Conservation (phyloP, 2,113 vertebrate genomes). For the Hassar affinis region DNA sequence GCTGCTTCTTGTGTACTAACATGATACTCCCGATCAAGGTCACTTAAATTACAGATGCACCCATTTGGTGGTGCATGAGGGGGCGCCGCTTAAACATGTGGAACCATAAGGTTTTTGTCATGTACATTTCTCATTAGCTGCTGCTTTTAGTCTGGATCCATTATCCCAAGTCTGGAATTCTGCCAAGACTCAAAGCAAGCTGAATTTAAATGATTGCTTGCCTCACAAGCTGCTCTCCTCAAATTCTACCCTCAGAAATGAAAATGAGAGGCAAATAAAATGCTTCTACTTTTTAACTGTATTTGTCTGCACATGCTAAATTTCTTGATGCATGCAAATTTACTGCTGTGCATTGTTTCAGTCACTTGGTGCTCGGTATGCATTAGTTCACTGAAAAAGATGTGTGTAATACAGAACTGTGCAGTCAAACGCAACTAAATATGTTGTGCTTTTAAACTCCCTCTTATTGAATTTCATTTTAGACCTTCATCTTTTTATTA, state of each 20-base stretch:
- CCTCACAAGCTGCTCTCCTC: constrained; percentile 33
- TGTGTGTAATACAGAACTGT: constrained; percentile 73
- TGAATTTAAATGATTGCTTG: constrained; percentile 61
- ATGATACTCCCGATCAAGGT: constrained; percentile 27
- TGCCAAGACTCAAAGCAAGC: constrained; percentile 56
- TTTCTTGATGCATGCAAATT: constrained; percentile 12
- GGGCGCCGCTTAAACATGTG: constrained; percentile 46
- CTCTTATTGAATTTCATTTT: constrained; percentile 78
- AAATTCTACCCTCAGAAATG: constrained; percentile 29
- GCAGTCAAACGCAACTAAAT: constrained; percentile 66
- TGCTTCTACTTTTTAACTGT: constrained; percentile 27
- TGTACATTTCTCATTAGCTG: constrained; percentile 64
- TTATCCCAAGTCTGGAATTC: constrained; percentile 58
- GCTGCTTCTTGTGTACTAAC: constrained; percentile 27
- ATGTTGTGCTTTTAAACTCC: constrained; percentile 80
- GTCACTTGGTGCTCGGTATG: background rate
- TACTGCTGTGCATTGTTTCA: constrained; percentile 17
- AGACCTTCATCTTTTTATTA: constrained; percentile 79
- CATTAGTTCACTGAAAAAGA: constrained; percentile 48
- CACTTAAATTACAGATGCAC: constrained; percentile 38
- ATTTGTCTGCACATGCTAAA: constrained; percentile 11
- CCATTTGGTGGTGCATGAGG: constrained; percentile 46
- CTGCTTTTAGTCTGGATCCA: constrained; percentile 60
- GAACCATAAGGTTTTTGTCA: constrained; percentile 57
- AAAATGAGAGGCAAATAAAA: constrained; percentile 30